phyloP scores from a whole-genome alignment of 2,797 vertebrate genomes.

The Melanogrammus aeglefinus region DNA sequence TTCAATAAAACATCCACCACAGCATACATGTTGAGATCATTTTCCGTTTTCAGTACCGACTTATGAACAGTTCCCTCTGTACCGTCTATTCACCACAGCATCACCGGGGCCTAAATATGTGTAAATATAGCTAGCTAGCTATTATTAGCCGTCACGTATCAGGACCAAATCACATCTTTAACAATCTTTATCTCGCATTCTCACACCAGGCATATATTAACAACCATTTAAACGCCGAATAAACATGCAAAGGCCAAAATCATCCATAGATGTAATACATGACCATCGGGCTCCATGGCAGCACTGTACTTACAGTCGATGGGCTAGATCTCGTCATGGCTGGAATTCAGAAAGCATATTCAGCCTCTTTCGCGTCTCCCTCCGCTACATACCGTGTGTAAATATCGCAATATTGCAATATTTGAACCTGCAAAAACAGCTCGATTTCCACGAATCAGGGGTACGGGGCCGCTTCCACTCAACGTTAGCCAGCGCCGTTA shows the following conservation, averaged over 20 bases:
- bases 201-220: constrained; percentile 58
- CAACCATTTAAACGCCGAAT: constrained; percentile 43
- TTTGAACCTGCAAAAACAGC: background rate
- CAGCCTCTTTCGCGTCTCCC: constrained; percentile 26
- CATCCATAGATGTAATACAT: constrained; percentile 46
- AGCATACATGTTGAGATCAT: constrained; percentile 45
- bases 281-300: constrained; percentile 38
- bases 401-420: background rate
- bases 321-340: constrained; percentile 71
- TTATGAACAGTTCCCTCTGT: constrained; percentile 72
- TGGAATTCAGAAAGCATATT: constrained; percentile 71
- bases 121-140: constrained; percentile 70
- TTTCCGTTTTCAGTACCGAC: constrained; percentile 69
- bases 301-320: constrained; percentile 71
- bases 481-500: constrained; percentile 53
- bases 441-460: constrained; percentile 39
- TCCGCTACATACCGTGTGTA: background rate
- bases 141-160: constrained; percentile 54
- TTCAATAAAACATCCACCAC: constrained; percentile 41
- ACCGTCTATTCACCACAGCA: constrained; percentile 54
- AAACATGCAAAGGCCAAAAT: constrained; percentile 50
- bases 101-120: constrained; percentile 65
- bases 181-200: constrained; percentile 54
- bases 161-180: constrained; percentile 43
- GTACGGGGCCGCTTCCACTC: constrained; percentile 52